Evolutionary conservation across 2,888 invertebrate species (phyloP), one percentile per base, ranked within the genome.

Genomic region (Machimus atricapillus): DNA sequence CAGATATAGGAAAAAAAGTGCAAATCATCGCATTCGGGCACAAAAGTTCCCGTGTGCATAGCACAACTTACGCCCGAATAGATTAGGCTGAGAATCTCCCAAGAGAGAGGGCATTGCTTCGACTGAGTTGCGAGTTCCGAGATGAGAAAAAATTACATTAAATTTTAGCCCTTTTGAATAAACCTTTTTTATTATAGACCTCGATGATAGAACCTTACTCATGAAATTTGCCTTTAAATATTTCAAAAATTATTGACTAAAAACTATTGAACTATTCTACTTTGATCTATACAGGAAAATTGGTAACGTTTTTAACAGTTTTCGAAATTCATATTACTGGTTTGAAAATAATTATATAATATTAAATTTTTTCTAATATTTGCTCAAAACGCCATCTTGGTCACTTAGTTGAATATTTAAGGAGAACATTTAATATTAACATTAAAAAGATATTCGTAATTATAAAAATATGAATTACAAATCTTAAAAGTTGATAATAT

Each of bases 1-100:
- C 52, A 40, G 74, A 85, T 77, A 77, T 23, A 16, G 27, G 52
- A 77, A 77, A 58, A 56, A 82, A 86, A 27, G 34, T 86, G 86
- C 86, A 86, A 77, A 86, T 86, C 86, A 86, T 86, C 77, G 86
- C 58, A 76, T 40, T 85, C 46, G 40, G 74, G 40, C 74, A 74
- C 27, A 74, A 58, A 66, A 83, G 66, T 66, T 66, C 40, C 34
- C 37, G 66, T 12, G 66, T 14, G 4, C 66, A 52, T 52, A 52
- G 52, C 19, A 5, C 81, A 46, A 58, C 19, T 83, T 83, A 27
- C 12, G 31, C 66, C n/a, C 23, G 82, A 40, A 19, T 14, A 83
- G 82, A 66, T 83, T 83, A 66, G 66, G 66, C 27, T 27, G 58
- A 37, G 66, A 66, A 85, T 9, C 74, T 74, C 85, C 73, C 73